Evolutionary conservation across 2,888 invertebrate genomes (phyloP), one percentile per base, ranked within the genome.

Genomic region (Tuberolachnus salignus): DNA sequence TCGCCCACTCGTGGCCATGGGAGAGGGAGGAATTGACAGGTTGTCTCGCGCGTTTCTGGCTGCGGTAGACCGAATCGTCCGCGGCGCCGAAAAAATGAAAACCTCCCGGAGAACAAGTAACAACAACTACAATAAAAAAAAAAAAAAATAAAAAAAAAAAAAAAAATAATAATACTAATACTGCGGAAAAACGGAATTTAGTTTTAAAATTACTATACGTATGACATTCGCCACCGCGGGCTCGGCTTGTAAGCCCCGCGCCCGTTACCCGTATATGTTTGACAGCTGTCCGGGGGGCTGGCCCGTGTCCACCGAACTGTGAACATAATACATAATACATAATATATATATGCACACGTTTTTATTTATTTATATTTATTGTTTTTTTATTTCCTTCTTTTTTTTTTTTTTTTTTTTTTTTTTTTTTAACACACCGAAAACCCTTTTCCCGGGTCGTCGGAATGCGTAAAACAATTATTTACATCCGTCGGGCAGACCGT

Each of bases 391-490:
- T 3, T 51, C 16, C 10, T 53, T 53, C 19, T 53, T 53, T 53
- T 19, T 19, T 53, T 3, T 51, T 9, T 11, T 19, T 21, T 21
- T 4, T 55, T 10, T 13, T 14, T 19, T 21, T 72, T 42, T 51
- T 51, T 64, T 63, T 63, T 9, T 53, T 11, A 4, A 14, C 34
- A 51, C 34, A 16, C 44, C 61, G 64, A 42, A n/a, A 57, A 55
- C 75, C 75, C 67, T 75, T 61, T 23, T 55, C 16, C n/a, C 19
- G 34, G 75, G 67, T 19, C 26, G 34, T 66, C 49, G 75, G 67
- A 57, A 75, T 67, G 75, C 49, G 67, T 57, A 75, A 75, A 75
- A 75, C 67, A 75, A 75, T n/a, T n/a, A n/a, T 75, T 75, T 59
- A 57, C 67, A 57, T 34, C 64, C 46, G 57, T 59, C 34, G 46